Percentiles rank a stretch among this genome's conserved stretches.
Conservation (phyloP, 2,888 invertebrate species). For the Lysandra bellargus region DNA sequence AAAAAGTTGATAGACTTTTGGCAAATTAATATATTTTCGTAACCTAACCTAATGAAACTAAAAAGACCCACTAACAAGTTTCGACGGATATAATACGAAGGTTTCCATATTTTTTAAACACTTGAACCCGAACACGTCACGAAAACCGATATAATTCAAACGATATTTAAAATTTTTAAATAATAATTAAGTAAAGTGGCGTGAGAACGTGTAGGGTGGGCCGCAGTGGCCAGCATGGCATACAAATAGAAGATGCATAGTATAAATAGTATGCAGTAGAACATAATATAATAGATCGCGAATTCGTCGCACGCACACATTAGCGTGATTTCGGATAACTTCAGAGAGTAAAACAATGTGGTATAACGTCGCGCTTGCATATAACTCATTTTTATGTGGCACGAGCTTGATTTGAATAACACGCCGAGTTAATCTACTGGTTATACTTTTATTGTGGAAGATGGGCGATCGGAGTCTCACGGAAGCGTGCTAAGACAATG, state of each 20-base stretch:
- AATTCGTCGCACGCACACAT: not conserved
- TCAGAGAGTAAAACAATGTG: not conserved
- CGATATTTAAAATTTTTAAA: conserved; percentile 45
- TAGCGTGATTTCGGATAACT: not conserved
- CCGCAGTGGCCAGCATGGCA: conserved; percentile 51
- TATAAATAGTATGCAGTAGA: not conserved
- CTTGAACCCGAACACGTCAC: conserved; percentile 16
- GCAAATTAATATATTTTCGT: no score
- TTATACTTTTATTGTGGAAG: conserved; percentile 34
- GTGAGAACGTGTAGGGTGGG: conserved; percentile 74
- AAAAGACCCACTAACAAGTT: not conserved
- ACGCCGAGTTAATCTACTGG: not conserved
- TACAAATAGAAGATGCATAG: conserved; percentile 46
- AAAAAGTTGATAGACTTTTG: not conserved
- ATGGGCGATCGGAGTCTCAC: conserved; percentile 62
- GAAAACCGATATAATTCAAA: conserved; percentile 24
- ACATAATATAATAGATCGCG: not conserved
- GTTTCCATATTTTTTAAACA: conserved; percentile 4
- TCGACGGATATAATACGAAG: no score
- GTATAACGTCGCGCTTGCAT: not conserved
- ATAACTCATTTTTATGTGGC: not conserved
- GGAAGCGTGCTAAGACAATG: conserved; percentile 77
- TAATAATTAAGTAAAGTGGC: conserved; percentile 73
- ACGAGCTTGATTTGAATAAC: not conserved
- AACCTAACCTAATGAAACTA: no score